Evolutionary conservation across 2,797 vertebrate genomes (phyloP).

Genomic region (Mionectes olivaceus): DNA sequence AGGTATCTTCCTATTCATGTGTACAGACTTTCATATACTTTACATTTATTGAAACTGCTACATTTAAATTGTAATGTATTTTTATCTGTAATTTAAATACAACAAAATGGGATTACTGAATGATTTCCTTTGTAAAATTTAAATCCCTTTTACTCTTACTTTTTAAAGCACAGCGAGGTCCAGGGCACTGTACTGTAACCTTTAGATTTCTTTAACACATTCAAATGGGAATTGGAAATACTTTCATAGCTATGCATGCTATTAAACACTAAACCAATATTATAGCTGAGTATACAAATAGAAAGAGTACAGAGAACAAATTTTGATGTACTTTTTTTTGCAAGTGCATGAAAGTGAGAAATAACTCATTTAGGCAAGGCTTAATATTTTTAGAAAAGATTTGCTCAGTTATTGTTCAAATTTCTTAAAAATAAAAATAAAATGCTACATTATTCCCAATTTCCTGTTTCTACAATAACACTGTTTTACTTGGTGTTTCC

Average conservation of each 20-base stretch:
- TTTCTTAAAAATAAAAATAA: not conserved
- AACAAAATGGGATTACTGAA: not conserved
- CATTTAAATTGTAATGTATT: not conserved
- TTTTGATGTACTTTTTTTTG: not conserved
- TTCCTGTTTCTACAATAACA: not conserved
- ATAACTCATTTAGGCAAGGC: not conserved
- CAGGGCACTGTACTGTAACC: not conserved
- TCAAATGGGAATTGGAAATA: not conserved
- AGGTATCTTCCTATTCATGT: not conserved
- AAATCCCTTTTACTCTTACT: not conserved
- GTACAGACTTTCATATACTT: not conserved
- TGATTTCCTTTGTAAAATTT: conserved; percentile 16
- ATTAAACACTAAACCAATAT: conserved; percentile 13
- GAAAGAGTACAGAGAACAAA: not conserved
- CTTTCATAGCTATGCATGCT: not conserved
- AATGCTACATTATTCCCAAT: not conserved
- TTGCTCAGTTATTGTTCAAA: not conserved
- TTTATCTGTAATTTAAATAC: not conserved
- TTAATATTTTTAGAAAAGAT: not conserved
- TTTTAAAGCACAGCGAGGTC: not conserved
- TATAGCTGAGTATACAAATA: not conserved
- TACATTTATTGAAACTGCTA: not conserved
- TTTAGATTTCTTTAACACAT: conserved; percentile 1
- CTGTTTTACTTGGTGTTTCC: not conserved
- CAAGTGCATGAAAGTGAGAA: not conserved